Evolutionary conservation across 64 coral and sea anemone species (phyloP).

Genomic region (Acropora yongei): DNA sequence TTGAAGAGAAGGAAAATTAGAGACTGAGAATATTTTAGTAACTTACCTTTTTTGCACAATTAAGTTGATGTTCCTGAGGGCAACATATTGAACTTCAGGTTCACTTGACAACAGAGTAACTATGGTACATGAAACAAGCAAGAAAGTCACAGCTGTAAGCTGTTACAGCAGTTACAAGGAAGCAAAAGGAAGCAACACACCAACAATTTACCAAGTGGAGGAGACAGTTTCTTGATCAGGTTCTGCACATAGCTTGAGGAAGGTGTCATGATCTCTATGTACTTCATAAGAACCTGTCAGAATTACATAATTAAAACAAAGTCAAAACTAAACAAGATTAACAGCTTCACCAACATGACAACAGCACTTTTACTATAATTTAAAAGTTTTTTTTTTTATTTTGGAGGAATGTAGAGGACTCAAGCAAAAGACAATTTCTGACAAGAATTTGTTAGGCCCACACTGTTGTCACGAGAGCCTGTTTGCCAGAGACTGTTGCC

Average conservation of each 20-base stretch:
- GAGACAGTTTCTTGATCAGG: conserved; percentile 91
- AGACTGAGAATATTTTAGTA: background rate
- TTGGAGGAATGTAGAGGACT: background rate
- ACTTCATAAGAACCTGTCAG: conserved; percentile 96
- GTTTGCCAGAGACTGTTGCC: no score
- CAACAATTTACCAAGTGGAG: conserved; percentile 77
- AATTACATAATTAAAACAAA: no score
- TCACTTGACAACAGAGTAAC: conserved; percentile 96
- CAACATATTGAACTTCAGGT: conserved; percentile 98
- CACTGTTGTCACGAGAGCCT: no score
- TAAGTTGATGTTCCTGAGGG: conserved; percentile 99
- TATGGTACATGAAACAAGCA: background rate
- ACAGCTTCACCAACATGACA: no score
- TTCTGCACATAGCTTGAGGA: conserved; percentile 79
- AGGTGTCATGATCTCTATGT: conserved; percentile 96
- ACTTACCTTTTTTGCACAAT: conserved; percentile 97
- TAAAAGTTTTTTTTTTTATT: no score
- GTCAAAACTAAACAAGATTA: no score
- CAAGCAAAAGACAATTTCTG: no score
- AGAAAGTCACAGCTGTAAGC: no score
- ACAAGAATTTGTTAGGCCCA: no score
- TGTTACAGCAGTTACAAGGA: no score
- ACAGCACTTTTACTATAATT: no score
- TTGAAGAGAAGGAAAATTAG: background rate
- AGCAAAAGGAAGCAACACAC: no score